Conservation (phyloP, 1,140 invertebrate genomes). For the Cryptotermes secundus region DNA sequence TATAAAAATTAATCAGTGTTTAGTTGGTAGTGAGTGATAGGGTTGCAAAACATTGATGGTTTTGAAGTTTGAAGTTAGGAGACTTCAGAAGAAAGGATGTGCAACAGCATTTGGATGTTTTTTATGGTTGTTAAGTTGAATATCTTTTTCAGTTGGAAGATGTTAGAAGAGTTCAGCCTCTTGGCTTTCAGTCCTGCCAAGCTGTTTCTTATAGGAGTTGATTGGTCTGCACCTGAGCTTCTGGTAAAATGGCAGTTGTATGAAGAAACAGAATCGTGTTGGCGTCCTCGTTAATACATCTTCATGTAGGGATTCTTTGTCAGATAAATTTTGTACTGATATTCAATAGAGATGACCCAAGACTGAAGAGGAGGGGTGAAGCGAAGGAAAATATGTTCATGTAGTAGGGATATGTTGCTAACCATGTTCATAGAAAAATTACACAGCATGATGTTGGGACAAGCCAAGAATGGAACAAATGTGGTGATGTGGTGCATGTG, state of each 20-base stretch:
- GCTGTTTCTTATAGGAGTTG: slow-evolving; percentile 1
- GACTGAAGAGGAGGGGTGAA: background rate
- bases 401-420: no score
- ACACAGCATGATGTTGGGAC: no score
- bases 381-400: no score
- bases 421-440: no score
- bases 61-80: background rate
- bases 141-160: slow-evolving; percentile 5
- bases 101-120: slow-evolving; percentile 8
- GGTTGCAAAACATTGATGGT: background rate
- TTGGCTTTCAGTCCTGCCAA: slow-evolving; percentile 6
- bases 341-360: background rate
- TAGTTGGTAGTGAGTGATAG: background rate
- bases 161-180: no score
- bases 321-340: background rate
- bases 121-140: background rate
- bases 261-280: background rate
- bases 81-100: background rate
- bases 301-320: background rate
- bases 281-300: background rate
- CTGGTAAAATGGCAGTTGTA: background rate
- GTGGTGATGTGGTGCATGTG: background rate
- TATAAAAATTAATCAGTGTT: background rate
- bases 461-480: no score
- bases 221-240: background rate